Evolutionary conservation across 1,140 invertebrate genomes (phyloP), one percentile per base, ranked within the genome.

Genomic region (Brachystomella parvula): DNA sequence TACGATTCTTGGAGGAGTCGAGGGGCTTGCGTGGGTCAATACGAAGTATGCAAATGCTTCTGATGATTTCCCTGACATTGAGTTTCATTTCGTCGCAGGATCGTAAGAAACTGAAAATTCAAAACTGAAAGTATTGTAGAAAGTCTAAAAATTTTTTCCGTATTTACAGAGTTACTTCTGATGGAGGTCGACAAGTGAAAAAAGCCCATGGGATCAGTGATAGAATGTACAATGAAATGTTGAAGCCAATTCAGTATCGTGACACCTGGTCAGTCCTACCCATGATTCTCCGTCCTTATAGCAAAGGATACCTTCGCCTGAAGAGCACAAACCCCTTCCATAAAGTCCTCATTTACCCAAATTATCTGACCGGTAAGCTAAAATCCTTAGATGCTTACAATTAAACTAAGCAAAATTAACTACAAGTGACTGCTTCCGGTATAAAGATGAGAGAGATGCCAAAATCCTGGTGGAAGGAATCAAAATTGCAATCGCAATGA

Each of bases 31-130:
- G 1, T 96, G 92, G 78, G 86, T 94, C n/a, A 93, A 92, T 57
- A 95, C 92, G 0, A 94, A 93, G 76, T 91, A 89, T 68, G 87
- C 83, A 0, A 95, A 96, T 72, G 83, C 82, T 0, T 83, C 86
- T 0, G 82, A 91, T 2, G 91, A 95, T 75, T 94, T 86, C 75
- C 92, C 92, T 0, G 92, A 96, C 74, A 92, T 94, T 24, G 91
- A 96, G 71, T 87, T 95, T 67, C 92, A 94, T 76, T 94, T 94
- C 71, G 83, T 93, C n/a, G 92, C 90, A 0, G 91, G 90, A 0
- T 90, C 89, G 0, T 73, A 68, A 73, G 71, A 63, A 9, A 3
- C 31, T 61, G 49, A 44, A 44, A 44, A 44, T 44, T 44, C 39
- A 44, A 44, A n/a, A 9, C n/a, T 44, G 39, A 44, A 44, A 44